phyloP scores from a whole-genome alignment of 2,113 vertebrate genomes.

The Ageneiosus marmoratus region DNA sequence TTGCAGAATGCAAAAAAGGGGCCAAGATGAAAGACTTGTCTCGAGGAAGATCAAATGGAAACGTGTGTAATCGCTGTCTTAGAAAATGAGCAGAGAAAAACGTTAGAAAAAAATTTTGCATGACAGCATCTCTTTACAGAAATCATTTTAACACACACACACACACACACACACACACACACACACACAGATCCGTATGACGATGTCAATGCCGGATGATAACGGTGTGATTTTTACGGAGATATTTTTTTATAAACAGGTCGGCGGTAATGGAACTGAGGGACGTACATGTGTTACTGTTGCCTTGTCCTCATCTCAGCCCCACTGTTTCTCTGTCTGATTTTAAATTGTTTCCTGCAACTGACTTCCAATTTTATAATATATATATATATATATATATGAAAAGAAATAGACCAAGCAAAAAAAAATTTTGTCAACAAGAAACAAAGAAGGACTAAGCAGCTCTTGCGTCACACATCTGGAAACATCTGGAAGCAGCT shows the following conservation, averaged over 20 bases:
- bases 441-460: not conserved
- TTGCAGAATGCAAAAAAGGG: conserved; percentile 11
- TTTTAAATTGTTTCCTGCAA: conserved; percentile 70
- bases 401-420: conserved; percentile 54
- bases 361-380: conserved; percentile 78
- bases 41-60: not conserved
- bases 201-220: conserved; percentile 71
- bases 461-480: not conserved
- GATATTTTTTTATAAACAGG: conserved; percentile 74
- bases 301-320: conserved; percentile 62
- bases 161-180: not conserved
- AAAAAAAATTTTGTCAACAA: conserved; percentile 41
- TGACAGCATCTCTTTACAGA: conserved; percentile 72
- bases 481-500: conserved; percentile 46
- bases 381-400: conserved; percentile 41
- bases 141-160: conserved; percentile 56
- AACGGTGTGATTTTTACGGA: conserved; percentile 71
- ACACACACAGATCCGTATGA: conserved; percentile 59
- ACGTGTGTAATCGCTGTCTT: conserved; percentile 46
- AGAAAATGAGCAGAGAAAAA: not conserved
- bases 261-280: conserved; percentile 58
- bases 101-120: conserved; percentile 59
- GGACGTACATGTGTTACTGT: conserved; percentile 62
- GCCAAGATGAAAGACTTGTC: not conserved
- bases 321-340: conserved; percentile 63